Conservation (phyloP, 2,113 vertebrate genomes). For the Lucifuga dentata region DNA sequence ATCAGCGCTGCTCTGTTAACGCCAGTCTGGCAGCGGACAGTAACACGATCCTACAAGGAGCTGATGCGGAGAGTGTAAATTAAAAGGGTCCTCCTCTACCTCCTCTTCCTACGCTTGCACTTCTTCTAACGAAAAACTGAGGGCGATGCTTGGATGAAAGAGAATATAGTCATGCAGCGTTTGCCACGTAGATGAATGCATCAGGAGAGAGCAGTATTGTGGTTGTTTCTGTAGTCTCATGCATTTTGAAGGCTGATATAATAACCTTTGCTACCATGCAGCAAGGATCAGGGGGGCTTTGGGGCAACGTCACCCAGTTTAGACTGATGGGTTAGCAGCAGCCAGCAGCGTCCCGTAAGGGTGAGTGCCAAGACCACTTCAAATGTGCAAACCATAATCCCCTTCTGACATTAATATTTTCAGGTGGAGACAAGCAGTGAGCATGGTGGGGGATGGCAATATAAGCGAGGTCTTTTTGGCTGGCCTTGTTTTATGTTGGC, state of each 20-base stretch:
- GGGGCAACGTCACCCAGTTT: slow-evolving; percentile 60
- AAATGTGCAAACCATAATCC: slow-evolving; percentile 80
- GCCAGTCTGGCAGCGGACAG: slow-evolving; percentile 86
- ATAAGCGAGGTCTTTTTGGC: slow-evolving; percentile 71
- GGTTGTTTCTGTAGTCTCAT: slow-evolving; percentile 54
- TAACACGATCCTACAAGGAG: slow-evolving; percentile 84
- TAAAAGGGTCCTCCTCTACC: slow-evolving; percentile 52
- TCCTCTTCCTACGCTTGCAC: slow-evolving; percentile 11
- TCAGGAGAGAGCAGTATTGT: background rate
- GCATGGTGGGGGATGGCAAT: slow-evolving; percentile 50
- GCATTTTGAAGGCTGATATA: slow-evolving; percentile 70
- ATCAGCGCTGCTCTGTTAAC: slow-evolving; percentile 81
- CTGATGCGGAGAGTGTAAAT: slow-evolving; percentile 80
- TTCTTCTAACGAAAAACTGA: too few species aligned
- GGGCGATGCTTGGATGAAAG: too few species aligned
- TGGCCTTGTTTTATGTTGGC: slow-evolving; percentile 80
- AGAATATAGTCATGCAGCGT: too few species aligned
- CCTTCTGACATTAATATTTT: slow-evolving; percentile 81
- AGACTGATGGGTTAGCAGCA: slow-evolving; percentile 56
- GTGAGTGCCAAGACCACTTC: slow-evolving; percentile 73
- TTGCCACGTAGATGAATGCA: slow-evolving; percentile 52
- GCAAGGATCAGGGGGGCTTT: slow-evolving; percentile 68
- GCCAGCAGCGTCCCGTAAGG: slow-evolving; percentile 49
- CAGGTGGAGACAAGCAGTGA: slow-evolving; percentile 69
- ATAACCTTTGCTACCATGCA: slow-evolving; percentile 68